These are phyloP conservation scores for Aphis craccivora DNA, from an alignment of 1,140 invertebrate genomes.

Conservation along the genomic window DNA sequence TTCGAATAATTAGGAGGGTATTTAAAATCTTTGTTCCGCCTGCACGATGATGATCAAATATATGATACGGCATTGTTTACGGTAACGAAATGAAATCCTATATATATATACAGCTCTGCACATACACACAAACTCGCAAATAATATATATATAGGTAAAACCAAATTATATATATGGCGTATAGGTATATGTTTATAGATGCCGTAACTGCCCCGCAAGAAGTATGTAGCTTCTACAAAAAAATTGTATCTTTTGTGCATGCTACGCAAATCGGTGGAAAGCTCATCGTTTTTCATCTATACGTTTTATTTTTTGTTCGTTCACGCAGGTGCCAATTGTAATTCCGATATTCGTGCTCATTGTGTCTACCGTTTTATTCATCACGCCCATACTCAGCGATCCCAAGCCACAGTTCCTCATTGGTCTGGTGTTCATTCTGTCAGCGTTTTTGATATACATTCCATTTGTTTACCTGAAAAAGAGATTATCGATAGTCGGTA, in stretches of 20 bases:
- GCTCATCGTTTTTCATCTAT: background rate
- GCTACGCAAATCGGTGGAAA: too few relatives aligned
- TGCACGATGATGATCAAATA: background rate
- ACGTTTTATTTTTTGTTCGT: background rate
- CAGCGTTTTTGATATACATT: constrained; percentile 68
- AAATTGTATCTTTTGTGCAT: background rate
- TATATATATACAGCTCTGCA: background rate
- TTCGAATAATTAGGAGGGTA: background rate
- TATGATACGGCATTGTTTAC: background rate
- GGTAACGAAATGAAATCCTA: constrained; percentile 15
- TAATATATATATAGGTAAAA: background rate
- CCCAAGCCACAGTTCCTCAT: constrained; percentile 63
- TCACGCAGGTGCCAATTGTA: constrained; percentile 66
- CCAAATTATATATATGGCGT: background rate
- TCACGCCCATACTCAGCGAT: constrained; percentile 67
- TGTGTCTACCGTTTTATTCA: constrained; percentile 63
- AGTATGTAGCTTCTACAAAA: constrained; percentile 1
- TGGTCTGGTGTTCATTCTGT: constrained; percentile 66
- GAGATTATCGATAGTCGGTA: constrained; percentile 62
- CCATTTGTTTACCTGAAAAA: constrained; percentile 68
- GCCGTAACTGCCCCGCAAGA: background rate
- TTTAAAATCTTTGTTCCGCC: background rate
- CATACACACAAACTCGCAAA: background rate
- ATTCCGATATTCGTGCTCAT: constrained; percentile 63
- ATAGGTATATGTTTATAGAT: background rate